These are phyloP conservation scores for Colletes latitarsis DNA, from an alignment of 1,140 invertebrate genomes.

Conservation along the genomic window DNA sequence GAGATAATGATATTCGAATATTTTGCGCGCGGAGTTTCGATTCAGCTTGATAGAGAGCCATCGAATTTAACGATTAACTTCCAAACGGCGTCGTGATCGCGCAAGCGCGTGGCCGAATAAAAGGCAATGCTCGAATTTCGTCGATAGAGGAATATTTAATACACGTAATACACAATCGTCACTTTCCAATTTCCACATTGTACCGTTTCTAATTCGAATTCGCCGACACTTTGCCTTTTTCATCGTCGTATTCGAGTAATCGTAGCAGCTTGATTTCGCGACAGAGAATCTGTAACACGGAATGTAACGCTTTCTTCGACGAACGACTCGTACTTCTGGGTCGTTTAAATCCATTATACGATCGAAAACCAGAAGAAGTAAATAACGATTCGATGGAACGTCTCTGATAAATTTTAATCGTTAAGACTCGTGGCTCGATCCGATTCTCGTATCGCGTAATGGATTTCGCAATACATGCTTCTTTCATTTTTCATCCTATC, in stretches of 20 bases:
- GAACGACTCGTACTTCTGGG: background rate
- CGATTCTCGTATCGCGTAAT: constrained; percentile 4
- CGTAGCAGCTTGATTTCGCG: no score
- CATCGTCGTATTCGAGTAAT: background rate
- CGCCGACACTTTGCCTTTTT: background rate
- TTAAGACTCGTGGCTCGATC: no score
- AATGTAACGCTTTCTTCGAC: constrained; percentile 28
- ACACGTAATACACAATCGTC: constrained; percentile 39
- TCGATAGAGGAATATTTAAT: background rate
- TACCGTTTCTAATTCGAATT: constrained; percentile 16
- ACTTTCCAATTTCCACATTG: constrained; percentile 38
- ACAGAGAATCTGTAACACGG: constrained; percentile 13
- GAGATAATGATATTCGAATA: background rate
- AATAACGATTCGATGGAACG: background rate
- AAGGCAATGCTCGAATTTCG: constrained; percentile 49
- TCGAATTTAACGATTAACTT: background rate
- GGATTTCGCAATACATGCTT: constrained; percentile 12
- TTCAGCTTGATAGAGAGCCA: no score
- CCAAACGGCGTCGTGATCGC: background rate
- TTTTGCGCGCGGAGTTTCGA: no score
- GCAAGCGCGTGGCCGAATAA: constrained; percentile 25
- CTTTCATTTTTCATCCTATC: background rate
- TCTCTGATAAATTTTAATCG: no score
- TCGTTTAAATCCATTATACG: background rate
- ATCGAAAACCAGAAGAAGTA: background rate